Percentiles rank a stretch among this genome's conserved stretches.
Conservation (phyloP, 2,797 vertebrate species). For the Galaxias olidus region DNA sequence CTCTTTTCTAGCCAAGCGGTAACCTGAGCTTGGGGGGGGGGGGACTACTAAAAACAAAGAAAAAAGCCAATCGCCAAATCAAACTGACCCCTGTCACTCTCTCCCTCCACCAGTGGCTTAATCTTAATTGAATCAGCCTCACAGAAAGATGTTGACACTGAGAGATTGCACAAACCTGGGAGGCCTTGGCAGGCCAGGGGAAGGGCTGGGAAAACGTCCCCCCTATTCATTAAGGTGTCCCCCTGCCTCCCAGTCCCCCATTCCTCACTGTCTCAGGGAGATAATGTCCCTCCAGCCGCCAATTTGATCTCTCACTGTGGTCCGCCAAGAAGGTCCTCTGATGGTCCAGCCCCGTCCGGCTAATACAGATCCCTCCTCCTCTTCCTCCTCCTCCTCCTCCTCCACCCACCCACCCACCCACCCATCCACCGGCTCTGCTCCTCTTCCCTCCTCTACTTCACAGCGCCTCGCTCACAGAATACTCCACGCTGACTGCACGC, state of each 20-base stretch:
- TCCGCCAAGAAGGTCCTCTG: constrained; percentile 53
- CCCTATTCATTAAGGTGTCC: constrained; percentile 91
- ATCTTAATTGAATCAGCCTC: constrained; percentile 99
- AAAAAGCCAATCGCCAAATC: constrained; percentile 81
- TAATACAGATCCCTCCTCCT: constrained; percentile 2
- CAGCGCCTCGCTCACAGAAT: not conserved
- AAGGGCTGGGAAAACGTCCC: constrained; percentile 74
- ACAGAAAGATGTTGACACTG: constrained; percentile 93
- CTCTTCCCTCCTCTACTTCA: constrained; percentile 1
- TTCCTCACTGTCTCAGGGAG: constrained; percentile 89
- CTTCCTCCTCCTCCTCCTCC: constrained; percentile 10
- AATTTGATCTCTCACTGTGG: constrained; percentile 78
- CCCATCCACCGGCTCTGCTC: not conserved
- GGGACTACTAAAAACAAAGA: constrained; percentile 65
- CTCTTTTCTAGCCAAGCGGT: constrained; percentile 53
- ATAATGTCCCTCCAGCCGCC: constrained; percentile 64
- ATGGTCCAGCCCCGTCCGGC: constrained; percentile 51
- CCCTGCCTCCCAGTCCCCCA: constrained; percentile 82
- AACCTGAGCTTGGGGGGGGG: constrained; percentile 50
- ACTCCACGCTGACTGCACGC: too few species aligned
- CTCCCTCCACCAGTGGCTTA: constrained; percentile 82
- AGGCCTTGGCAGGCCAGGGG: constrained; percentile 85
- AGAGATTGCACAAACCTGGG: constrained; percentile 95
- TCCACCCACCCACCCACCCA: constrained; percentile 12
- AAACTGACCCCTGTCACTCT: constrained; percentile 89